Evolutionary conservation across 1,140 invertebrate genomes (phyloP).

Genomic region (Himalopsyche phryganea): DNA sequence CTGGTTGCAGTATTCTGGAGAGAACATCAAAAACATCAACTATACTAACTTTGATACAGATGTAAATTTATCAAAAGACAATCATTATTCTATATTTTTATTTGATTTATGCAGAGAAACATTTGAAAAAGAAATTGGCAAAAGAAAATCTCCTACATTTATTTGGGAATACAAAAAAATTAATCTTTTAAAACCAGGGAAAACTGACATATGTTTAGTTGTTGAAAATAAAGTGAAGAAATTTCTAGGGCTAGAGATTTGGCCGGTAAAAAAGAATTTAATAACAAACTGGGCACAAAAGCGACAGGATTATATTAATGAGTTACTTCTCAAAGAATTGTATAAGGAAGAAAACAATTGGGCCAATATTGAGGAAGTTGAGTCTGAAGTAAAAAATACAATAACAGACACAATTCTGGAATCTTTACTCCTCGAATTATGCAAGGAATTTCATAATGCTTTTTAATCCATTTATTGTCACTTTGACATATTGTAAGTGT

Average conservation of each 20-base stretch:
- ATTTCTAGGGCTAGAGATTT: slow-evolving; percentile 11
- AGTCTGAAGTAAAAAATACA: slow-evolving; percentile 20
- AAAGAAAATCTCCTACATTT: background rate
- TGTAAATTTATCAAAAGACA: slow-evolving; percentile 3
- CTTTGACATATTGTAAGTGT: too few relatives aligned
- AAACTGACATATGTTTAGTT: slow-evolving; percentile 11
- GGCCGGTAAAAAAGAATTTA: slow-evolving; percentile 13
- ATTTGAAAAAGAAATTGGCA: slow-evolving; percentile 17
- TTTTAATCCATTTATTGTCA: too few relatives aligned
- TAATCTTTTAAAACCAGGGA: slow-evolving; percentile 1
- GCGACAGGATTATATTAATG: slow-evolving; percentile 23
- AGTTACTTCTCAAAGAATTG: slow-evolving; percentile 25
- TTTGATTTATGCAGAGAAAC: slow-evolving; percentile 28
- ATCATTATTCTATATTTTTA: slow-evolving; percentile 12
- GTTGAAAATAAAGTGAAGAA: slow-evolving; percentile 23
- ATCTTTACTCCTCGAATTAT: slow-evolving; percentile 8
- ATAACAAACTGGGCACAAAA: slow-evolving; percentile 25
- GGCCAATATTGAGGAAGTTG: slow-evolving; percentile 27
- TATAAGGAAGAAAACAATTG: slow-evolving; percentile 28
- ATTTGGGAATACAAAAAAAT: slow-evolving; percentile 22
- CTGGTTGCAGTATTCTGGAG: slow-evolving; percentile 1
- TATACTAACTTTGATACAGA: background rate
- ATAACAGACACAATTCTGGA: slow-evolving; percentile 26
- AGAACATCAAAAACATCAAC: background rate
- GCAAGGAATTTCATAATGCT: slow-evolving; percentile 13